Base-by-base conservation (phyloP, 2,888 invertebrate genomes). In the Drosophila anomalata region DNA sequence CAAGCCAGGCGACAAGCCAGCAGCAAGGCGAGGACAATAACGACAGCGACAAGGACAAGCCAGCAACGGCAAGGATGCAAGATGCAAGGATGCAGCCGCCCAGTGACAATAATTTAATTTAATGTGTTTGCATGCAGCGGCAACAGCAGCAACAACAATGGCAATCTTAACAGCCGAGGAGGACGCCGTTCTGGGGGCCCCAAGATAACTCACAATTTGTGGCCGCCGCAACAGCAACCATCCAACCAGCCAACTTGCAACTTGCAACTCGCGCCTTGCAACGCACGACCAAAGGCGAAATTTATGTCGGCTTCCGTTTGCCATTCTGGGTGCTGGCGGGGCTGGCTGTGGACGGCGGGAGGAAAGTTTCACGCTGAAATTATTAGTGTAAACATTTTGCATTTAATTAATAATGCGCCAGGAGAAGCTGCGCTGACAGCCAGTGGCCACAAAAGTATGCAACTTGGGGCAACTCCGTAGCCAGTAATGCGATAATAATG, bases 371-470 rank as follows among this genome's bases (percentile, higher is more conserved):
- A 82, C 88, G 89, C 71, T 76, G 73, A 85, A 85, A 87, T 82
- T 87, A 89, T 88, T 88, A 85, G 87, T 80, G 87, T 80, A 87
- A 89, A 87, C 87, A 87, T 87, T 89, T 87, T 85, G 82, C 88
- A 88, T 87, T 87, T 87, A 88, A 89, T 88, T 89, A 88, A 88
- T 88, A 82, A 79, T 73, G 75, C 68, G 63, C 67, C 63, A 57
- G 73, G 46, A 57, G 33, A 51, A 58, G 39, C 58, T 36, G 41
- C 53, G 52, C 9, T 65, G 57, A 46, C 60, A 63, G 50, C 42
- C 41, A 42, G 33, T 24, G 52, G 51, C 56, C 46, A 54, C 53
- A 50, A 55, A 63, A 58, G 62, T 63, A 72, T 51, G 69, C 73
- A 53, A 33, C 22, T 47, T 55, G 39, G 54, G 41, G 67, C 55